Evolutionary conservation across 2,797 vertebrate genomes (phyloP).

Genomic region (Taeniopygia guttata): DNA sequence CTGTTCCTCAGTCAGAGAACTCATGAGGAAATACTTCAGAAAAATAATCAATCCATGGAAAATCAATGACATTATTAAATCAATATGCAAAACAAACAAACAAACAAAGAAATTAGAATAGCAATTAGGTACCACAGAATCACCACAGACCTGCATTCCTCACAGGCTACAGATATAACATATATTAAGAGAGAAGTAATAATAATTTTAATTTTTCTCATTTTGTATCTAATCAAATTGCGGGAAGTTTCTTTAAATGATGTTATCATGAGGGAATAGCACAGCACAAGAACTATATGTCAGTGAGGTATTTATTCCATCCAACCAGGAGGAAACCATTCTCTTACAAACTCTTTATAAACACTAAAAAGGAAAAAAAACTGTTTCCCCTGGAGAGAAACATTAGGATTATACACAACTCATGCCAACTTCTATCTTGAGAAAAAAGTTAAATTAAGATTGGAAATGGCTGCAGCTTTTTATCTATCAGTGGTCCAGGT

Average conservation of each 20-base stretch:
- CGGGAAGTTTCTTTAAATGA: neutral
- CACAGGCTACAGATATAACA: neutral
- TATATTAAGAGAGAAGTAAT: neutral
- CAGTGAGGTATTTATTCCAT: neutral
- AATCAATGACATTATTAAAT: neutral
- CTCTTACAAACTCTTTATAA: neutral
- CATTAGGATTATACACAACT: neutral
- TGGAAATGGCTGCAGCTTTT: neutral
- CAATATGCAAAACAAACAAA: neutral
- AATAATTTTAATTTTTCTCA: neutral
- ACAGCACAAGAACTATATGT: neutral
- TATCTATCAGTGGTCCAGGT: neutral
- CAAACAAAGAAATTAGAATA: neutral
- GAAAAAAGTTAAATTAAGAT: neutral
- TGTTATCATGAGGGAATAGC: neutral
- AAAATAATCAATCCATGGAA: neutral
- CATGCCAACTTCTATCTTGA: neutral
- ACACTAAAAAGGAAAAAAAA: neutral
- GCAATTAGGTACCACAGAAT: neutral
- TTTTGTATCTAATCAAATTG: neutral
- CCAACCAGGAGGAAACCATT: neutral
- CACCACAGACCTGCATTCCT: neutral
- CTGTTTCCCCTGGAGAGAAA: neutral
- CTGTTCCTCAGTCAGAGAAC: neutral
- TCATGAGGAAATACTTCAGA: neutral